Percentiles rank a stretch among this genome's conserved stretches.
phyloP scores from a whole-genome alignment of 2,888 invertebrate species.

The Dorcus parallelipipedus region DNA sequence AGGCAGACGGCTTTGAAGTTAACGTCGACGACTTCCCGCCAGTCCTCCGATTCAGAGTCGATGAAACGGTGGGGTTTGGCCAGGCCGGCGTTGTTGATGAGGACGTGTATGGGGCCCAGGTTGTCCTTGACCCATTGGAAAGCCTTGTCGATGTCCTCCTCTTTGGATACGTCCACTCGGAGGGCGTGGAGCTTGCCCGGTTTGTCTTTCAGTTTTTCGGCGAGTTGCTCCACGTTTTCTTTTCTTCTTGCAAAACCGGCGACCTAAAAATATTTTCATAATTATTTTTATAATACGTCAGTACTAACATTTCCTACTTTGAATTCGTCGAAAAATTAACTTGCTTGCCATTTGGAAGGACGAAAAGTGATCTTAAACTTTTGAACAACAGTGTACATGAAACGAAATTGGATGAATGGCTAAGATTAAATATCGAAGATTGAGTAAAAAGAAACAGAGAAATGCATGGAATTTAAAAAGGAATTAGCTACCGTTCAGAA shows the following conservation, averaged over 20 bases:
- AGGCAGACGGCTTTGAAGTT: conserved; percentile 1
- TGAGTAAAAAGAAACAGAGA: too few relatives aligned
- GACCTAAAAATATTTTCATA: neutral
- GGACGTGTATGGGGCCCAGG: conserved; percentile 15
- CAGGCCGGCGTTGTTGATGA: conserved; percentile 20
- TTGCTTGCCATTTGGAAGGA: too few relatives aligned
- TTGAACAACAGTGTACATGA: too few relatives aligned
- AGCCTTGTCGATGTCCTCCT: conserved; percentile 11
- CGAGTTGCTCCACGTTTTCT: neutral
- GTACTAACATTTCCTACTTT: too few relatives aligned
- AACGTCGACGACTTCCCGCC: neutral
- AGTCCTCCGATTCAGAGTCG: neutral
- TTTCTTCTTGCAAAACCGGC: conserved; percentile 5
- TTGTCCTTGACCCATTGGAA: conserved; percentile 14
- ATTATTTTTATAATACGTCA: too few relatives aligned
- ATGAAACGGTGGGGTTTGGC: neutral
- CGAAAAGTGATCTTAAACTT: too few relatives aligned
- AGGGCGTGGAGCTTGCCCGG: conserved; percentile 9
- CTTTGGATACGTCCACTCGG: conserved; percentile 12
- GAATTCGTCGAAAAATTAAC: too few relatives aligned
- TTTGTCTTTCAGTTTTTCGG: neutral
- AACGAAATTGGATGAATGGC: too few relatives aligned
- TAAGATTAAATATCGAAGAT: too few relatives aligned
- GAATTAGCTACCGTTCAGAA: too few relatives aligned
- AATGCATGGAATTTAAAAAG: too few relatives aligned